phyloP scores from a whole-genome alignment of 1,140 invertebrate species.

The Mya arenaria region DNA sequence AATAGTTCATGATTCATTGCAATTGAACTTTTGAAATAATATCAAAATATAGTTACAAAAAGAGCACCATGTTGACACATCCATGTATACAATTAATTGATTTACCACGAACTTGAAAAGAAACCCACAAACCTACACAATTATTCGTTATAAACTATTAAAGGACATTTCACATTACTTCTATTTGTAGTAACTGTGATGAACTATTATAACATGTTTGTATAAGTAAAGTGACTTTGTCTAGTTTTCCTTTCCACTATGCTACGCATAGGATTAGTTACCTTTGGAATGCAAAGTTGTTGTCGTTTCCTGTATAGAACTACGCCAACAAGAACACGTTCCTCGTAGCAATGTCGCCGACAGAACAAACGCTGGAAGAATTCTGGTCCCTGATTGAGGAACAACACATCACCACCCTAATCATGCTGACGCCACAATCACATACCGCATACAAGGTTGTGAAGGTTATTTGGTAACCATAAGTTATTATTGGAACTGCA shows the following conservation, averaged over 20 bases:
- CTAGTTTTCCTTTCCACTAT: background rate
- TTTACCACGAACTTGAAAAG: no score
- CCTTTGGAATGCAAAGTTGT: no score
- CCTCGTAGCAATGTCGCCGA: conserved; percentile 1
- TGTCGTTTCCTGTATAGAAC: background rate
- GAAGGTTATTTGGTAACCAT: no score
- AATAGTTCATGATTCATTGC: background rate
- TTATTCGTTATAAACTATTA: no score
- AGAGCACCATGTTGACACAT: background rate
- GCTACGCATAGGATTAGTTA: background rate
- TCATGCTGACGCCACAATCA: conserved; percentile 35
- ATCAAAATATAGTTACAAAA: background rate
- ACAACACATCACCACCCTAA: conserved; percentile 8
- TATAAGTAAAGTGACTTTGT: background rate
- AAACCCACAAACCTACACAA: no score
- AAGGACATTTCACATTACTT: background rate
- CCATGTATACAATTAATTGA: no score
- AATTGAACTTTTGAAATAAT: background rate
- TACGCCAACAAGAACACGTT: conserved; percentile 18
- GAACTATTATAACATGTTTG: background rate
- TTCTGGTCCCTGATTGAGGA: conserved; percentile 30
- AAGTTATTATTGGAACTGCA: no score
- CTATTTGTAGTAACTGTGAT: background rate
- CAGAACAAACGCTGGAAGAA: conserved; percentile 1
- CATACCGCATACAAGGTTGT: no score